These are phyloP conservation scores for Thecocarcelia acutangulata DNA, from an alignment of 2,888 invertebrate genomes.

Conservation along the genomic window DNA sequence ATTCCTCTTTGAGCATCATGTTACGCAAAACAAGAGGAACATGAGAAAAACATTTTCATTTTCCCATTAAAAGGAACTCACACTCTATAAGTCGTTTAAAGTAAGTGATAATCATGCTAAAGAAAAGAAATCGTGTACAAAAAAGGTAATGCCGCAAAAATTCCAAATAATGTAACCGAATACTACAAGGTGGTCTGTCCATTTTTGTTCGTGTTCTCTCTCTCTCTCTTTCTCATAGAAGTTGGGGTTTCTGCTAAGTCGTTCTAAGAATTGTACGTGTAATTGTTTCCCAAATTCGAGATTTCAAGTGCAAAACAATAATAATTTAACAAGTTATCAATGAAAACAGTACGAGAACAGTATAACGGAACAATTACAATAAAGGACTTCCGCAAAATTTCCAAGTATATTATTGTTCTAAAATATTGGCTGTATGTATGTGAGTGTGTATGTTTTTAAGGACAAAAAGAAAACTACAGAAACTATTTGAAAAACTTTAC, in stretches of 20 bases:
- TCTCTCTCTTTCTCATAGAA: slow-evolving; percentile 1
- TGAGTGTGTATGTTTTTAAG: slow-evolving; percentile 23
- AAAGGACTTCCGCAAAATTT: slow-evolving; percentile 70
- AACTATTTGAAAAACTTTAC: slow-evolving; percentile 4
- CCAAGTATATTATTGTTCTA: slow-evolving; percentile 60
- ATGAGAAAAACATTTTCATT: slow-evolving; percentile 51
- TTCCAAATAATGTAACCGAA: slow-evolving; percentile 66
- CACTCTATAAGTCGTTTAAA: slow-evolving; percentile 68
- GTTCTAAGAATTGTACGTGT: slow-evolving; percentile 48
- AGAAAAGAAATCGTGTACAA: slow-evolving; percentile 22
- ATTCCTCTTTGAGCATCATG: slow-evolving; percentile 55
- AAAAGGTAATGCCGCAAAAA: slow-evolving; percentile 64
- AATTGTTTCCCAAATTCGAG: slow-evolving; percentile 47
- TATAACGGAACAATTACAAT: slow-evolving; percentile 56
- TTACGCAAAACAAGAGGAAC: slow-evolving; percentile 62
- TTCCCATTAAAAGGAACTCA: slow-evolving; percentile 54
- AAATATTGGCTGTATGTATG: neutral
- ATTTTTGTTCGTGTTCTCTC: neutral
- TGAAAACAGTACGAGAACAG: slow-evolving; percentile 46
- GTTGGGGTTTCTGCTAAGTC: slow-evolving; percentile 22
- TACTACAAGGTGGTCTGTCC: slow-evolving; percentile 62
- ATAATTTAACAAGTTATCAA: slow-evolving; percentile 68
- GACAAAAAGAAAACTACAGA: slow-evolving; percentile 30
- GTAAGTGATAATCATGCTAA: slow-evolving; percentile 65
- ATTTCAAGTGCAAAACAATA: slow-evolving; percentile 68